phyloP scores from a whole-genome alignment of 2,888 invertebrate species.

The Ceriagrion tenellum region DNA sequence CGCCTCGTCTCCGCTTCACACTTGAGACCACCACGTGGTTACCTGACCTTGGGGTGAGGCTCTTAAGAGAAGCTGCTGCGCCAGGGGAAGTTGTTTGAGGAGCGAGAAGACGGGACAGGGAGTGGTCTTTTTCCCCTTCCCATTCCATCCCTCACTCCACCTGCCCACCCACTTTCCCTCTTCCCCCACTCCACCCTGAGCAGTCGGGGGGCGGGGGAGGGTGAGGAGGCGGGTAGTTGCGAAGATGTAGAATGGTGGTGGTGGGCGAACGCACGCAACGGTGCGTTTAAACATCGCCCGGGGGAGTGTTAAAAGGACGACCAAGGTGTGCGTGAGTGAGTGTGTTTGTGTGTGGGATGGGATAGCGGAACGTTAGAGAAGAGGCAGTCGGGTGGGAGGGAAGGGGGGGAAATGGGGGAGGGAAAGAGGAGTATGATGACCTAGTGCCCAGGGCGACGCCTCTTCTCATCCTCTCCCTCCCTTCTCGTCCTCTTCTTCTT shows the following conservation, averaged over 20 bases:
- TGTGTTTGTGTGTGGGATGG: not conserved
- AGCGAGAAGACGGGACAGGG: not conserved
- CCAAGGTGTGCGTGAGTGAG: not conserved
- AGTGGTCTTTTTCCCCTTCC: not conserved
- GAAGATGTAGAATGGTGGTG: not conserved
- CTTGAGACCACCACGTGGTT: slow-evolving; percentile 51
- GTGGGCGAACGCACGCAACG: not conserved
- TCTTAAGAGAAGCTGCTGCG: not conserved
- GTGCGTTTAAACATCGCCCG: not conserved
- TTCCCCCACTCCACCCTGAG: not conserved
- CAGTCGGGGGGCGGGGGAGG: not conserved
- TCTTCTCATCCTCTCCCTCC: not conserved
- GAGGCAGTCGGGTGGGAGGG: no score
- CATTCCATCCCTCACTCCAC: not conserved
- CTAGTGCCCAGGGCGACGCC: slow-evolving; percentile 29
- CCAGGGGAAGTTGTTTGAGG: not conserved
- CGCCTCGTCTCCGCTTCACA: not conserved
- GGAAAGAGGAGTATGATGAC: slow-evolving; percentile 33
- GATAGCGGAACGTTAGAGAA: slow-evolving; percentile 39
- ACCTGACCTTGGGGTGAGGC: slow-evolving; percentile 53
- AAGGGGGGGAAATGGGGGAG: not conserved
- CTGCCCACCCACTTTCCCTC: not conserved
- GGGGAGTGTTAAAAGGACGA: not conserved
- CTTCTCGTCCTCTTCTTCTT: not conserved
- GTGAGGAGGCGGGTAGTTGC: not conserved